Conservation (phyloP, 2,888 invertebrate species). For the Cheilosia scutellata region DNA sequence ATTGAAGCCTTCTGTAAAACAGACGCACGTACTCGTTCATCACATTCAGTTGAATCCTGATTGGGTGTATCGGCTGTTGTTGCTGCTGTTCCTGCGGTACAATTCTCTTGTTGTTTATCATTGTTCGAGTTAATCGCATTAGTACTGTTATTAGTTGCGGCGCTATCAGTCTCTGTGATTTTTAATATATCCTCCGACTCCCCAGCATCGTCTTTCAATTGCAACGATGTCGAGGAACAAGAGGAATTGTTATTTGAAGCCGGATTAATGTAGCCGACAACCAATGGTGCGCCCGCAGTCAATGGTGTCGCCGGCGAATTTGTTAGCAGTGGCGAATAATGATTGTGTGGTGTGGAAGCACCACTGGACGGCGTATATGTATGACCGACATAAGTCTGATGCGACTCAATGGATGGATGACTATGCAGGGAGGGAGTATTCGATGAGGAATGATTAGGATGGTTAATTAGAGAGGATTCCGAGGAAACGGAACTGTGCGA, state of each 20-base stretch:
- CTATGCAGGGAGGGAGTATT: constrained; percentile 81
- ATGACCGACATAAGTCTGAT: constrained; percentile 78
- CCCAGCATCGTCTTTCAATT: constrained; percentile 61
- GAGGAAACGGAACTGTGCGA: constrained; percentile 80
- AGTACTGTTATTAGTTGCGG: constrained; percentile 66
- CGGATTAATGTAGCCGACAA: constrained; percentile 73
- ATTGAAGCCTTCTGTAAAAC: constrained; percentile 84
- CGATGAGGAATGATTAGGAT: constrained; percentile 78
- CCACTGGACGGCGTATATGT: constrained; percentile 82
- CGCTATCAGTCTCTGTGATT: constrained; percentile 81
- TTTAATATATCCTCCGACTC: constrained; percentile 80
- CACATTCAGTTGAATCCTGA: constrained; percentile 78
- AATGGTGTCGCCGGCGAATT: constrained; percentile 80
- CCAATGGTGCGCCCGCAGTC: constrained; percentile 53
- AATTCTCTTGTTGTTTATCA: constrained; percentile 62
- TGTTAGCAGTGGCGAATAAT: constrained; percentile 83
- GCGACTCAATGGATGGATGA: constrained; percentile 83
- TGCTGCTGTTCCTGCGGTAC: constrained; percentile 55
- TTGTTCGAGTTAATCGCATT: constrained; percentile 57
- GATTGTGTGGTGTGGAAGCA: constrained; percentile 83
- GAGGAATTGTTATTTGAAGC: constrained; percentile 69
- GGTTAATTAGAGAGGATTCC: constrained; percentile 78
- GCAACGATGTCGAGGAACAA: constrained; percentile 68
- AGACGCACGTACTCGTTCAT: constrained; percentile 83
- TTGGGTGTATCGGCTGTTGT: constrained; percentile 52